Evolutionary conservation across 2,888 invertebrate genomes (phyloP).

Genomic region (Polydrusus pterygomalis): DNA sequence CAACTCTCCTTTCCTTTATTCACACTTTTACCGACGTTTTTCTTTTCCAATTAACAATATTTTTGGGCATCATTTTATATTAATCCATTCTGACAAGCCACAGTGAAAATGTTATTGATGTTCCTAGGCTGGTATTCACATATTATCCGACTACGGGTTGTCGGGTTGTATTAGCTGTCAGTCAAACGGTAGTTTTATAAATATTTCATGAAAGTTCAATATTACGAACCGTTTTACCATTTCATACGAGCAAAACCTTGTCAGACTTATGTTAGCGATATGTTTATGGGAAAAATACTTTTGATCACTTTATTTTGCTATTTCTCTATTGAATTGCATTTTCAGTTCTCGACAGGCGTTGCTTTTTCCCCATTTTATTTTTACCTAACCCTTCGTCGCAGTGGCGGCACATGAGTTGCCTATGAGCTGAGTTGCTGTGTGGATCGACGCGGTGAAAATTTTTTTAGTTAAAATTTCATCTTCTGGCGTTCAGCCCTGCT

Average conservation of each 20-base stretch:
- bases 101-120: constrained; percentile 14
- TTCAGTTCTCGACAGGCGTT: not conserved
- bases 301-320: constrained; percentile 34
- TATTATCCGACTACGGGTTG: constrained; percentile 37
- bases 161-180: constrained; percentile 49
- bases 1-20: too few relatives aligned
- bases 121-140: constrained; percentile 31
- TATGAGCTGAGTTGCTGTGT: too few relatives aligned
- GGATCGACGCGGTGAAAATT: too few relatives aligned
- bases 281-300: constrained; percentile 28
- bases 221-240: constrained; percentile 60
- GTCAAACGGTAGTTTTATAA: constrained; percentile 59
- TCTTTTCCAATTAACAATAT: not conserved
- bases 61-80: not conserved
- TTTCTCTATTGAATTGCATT: constrained; percentile 10
- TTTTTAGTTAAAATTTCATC: too few relatives aligned
- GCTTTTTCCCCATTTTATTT: too few relatives aligned
- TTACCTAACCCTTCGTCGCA: too few relatives aligned
- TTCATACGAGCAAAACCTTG: constrained; percentile 56
- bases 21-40: too few relatives aligned
- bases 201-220: constrained; percentile 63
- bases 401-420: too few relatives aligned
- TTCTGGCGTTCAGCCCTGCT: too few relatives aligned
- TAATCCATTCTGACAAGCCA: constrained; percentile 3
- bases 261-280: constrained; percentile 41